A percentile compares a stretch with the other conserved stretches of the same genome.
phyloP scores from a whole-genome alignment of 2,888 invertebrate genomes.

The Caenorhabditis sulstoni region DNA sequence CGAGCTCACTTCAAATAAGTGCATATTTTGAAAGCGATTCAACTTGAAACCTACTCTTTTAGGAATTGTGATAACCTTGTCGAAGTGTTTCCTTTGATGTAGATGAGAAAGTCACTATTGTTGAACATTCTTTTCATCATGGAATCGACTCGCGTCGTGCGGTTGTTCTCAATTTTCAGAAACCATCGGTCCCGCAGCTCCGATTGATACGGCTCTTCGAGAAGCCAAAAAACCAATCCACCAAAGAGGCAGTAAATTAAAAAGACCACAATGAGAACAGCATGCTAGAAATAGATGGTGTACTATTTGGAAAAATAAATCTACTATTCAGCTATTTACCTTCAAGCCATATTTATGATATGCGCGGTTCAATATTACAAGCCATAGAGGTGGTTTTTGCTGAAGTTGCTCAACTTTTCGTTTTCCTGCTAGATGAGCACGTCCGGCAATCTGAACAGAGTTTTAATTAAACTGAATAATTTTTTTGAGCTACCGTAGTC shows the following conservation, averaged over 20 bases:
- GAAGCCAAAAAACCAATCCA: slow-evolving; percentile 67
- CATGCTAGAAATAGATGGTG: slow-evolving; percentile 60
- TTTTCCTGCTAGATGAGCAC: slow-evolving; percentile 70
- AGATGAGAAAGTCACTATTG: slow-evolving; percentile 69
- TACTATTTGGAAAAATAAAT: slow-evolving; percentile 3
- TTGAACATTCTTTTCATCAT: slow-evolving; percentile 72
- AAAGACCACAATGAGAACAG: slow-evolving; percentile 70
- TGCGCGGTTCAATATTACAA: slow-evolving; percentile 67
- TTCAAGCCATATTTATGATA: slow-evolving; percentile 72
- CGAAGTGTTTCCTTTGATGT: slow-evolving; percentile 69
- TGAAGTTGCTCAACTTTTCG: slow-evolving; percentile 67
- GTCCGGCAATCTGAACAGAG: slow-evolving; percentile 67
- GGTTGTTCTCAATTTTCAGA: slow-evolving; percentile 65
- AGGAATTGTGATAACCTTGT: slow-evolving; percentile 51
- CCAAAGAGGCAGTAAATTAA: slow-evolving; percentile 68
- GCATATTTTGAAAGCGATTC: background rate
- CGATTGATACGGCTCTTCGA: slow-evolving; percentile 69
- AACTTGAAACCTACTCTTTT: slow-evolving; percentile 45
- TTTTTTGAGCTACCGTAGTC: background rate
- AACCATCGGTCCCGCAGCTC: slow-evolving; percentile 62
- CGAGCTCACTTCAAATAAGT: slow-evolving; percentile 51
- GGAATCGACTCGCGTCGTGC: slow-evolving; percentile 57
- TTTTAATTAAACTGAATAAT: slow-evolving; percentile 9
- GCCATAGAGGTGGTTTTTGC: slow-evolving; percentile 71
- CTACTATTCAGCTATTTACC: slow-evolving; percentile 23